Evolutionary conservation across 2,113 vertebrate species (phyloP), one percentile per base, ranked within the genome.

Genomic region (Anoura caudifer): DNA sequence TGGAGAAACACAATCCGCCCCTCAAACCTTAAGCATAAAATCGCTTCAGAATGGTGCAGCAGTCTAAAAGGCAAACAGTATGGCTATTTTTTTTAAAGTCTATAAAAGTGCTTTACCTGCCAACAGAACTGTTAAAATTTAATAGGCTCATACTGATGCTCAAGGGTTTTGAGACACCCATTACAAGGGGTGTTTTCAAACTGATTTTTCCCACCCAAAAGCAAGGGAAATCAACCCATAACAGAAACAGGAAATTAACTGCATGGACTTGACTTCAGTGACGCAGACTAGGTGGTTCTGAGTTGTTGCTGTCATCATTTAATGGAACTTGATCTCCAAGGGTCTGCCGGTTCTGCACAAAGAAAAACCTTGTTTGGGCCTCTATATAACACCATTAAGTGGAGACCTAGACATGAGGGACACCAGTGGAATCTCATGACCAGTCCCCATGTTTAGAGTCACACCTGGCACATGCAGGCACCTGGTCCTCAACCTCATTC

Each of bases 91-190:
- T 69, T 96, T 69, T 70, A 90, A 90, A 79, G 72, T 52, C 77
- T 72, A 45, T 94, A 96, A 96, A 92, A 54, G 90, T 36, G 82
- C 69, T 93, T 94, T 85, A 70, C 86, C 90, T 43, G 84, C 92
- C 87, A 72, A 80, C 92, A 90, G 94, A 90, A 56, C 92, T 94
- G 75, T 89, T 81, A 88, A 95, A 92, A 96, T 93, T 94, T 93
- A 97, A 90, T 87, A 95, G 82, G 56, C 65, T 91, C 93, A 91
- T 45, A 72, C 43, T 4, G 2, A 87, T 11, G 75, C 77, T 83
- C 22, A 45, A 70, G 84, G 87, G 90, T 97, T 97, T 87, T 76
- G 56, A 95, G 96, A 98, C 86, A 94, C 87, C 88, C 92, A 90
- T 92, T 82, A 83, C 56, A 95, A 95, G 82, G 61, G 33, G 24